A percentile compares a stretch with the other conserved stretches of the same genome.
phyloP scores from a whole-genome alignment of 2,888 invertebrate genomes.

The Mimachlamys varia region DNA sequence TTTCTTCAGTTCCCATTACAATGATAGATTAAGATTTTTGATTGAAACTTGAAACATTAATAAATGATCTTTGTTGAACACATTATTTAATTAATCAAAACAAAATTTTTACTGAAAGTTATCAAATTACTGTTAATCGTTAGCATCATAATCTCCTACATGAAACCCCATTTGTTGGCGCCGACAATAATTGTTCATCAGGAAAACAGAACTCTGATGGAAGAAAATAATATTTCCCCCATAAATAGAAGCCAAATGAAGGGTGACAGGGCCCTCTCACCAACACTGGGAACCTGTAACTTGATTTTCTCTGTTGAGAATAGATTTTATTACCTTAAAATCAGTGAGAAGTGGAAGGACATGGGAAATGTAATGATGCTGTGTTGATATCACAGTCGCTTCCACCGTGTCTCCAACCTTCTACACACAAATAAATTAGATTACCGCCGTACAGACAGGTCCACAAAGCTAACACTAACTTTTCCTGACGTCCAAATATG shows the following conservation, averaged over 20 bases:
- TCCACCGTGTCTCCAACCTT: neutral
- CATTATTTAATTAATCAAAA: neutral
- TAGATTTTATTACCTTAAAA: constrained; percentile 34
- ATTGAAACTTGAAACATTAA: neutral
- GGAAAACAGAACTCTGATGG: neutral
- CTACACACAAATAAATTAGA: constrained; percentile 20
- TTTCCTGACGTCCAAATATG: constrained; percentile 28
- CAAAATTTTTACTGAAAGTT: neutral
- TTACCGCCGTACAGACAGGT: constrained; percentile 5
- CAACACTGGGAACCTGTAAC: constrained; percentile 22
- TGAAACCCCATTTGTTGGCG: neutral
- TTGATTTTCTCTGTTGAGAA: constrained; percentile 16
- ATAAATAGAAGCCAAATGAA: neutral
- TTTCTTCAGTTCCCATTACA: neutral
- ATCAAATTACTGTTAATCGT: neutral
- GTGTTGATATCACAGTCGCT: neutral
- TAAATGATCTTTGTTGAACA: neutral
- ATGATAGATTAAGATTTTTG: neutral
- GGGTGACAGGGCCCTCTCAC: neutral
- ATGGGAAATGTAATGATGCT: neutral
- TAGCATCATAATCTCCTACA: neutral
- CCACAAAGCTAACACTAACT: constrained; percentile 5
- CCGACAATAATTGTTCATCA: neutral
- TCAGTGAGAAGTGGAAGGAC: neutral
- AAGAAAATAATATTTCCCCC: constrained; percentile 1